Evolutionary conservation across 2,113 vertebrate species (phyloP), one percentile per base, ranked within the genome.

Genomic region (Halichoerus grypus): DNA sequence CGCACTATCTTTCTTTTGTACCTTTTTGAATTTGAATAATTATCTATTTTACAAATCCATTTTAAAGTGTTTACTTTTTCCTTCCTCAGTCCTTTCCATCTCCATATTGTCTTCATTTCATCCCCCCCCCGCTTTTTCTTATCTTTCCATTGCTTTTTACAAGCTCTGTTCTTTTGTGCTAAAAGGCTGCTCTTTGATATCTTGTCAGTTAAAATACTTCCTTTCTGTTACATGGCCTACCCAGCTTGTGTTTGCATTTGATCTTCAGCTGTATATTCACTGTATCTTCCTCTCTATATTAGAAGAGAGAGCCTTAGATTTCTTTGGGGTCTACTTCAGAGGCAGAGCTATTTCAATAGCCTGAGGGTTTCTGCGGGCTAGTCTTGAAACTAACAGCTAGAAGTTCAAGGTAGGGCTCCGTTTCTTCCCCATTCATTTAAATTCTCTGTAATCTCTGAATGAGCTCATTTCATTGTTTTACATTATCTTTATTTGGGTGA

Each of bases 1-100:
- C 61, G 80, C 55, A 59, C 36, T 84, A 2, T 74, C 33, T 31
- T 91, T 24, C n/a, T 96, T 95, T 83, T 31, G 2, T 83, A 65
- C 26, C 9, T 19, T 87, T 94, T 51, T 90, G 39, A 67, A 74
- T 92, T 86, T 69, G n/a, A 79, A 36, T 94, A 74, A 91, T 94
- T 88, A 31, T 22, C 36, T 85, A 10, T 76, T 95, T 87, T 87
- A 86, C 53, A 83, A 82, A 82, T 67, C 46, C 63, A 89, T 88
- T 33, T 93, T 59, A 80, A 94, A 82, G 22, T 88, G 9, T 82
- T 87, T 28, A 33, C 24, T 46, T 61, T 93, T 97, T 84, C 57
- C 76, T 63, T 76, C 7, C 28, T 42, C 36, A 16, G 61, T 71
- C 15, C 6, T 90, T 97, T 67, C 39, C 15, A 24, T 82, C 24